Base-by-base conservation (phyloP, 2,888 invertebrate species). In the Ceramica pisi region DNA sequence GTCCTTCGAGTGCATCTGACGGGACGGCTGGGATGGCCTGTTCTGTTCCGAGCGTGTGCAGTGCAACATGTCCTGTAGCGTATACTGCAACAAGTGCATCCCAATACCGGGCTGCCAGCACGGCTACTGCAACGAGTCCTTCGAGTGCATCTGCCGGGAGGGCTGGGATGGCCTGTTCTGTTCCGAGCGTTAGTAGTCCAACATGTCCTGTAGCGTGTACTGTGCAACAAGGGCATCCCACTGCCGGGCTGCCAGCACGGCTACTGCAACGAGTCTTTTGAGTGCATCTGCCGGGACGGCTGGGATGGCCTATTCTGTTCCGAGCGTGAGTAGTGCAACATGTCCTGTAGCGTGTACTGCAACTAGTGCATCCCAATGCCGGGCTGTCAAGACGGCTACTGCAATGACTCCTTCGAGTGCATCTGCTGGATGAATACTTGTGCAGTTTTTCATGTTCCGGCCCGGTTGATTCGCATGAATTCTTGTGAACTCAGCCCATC, bases 141-240 rank as follows among this genome's bases (percentile, higher is more conserved):
- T 98, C 92, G 98, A 98, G 90, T 98, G 98, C 92, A 97, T 97
- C 89, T 98, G 98, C 91, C 97, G 97, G 68, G 97, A 97, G 53
- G 98, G 98, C 38, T 98, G 98, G 98, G 98, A 98, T 88, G 98
- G 98, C 56, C 96, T 98, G 69, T 98, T 98, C 94, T 98, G 98
- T 91, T 97, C 98, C 35, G 98, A 98, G 94, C 98, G 98, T 98
- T 93, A 97, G 75, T 71, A 26, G 35, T 26, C 2, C 4, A 26
- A 26, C 26, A 26, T 26, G 26, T 26, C 26, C 26, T 26, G 26
- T 26, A 26, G 26, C 26, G 4, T 26, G 4, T 26, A 2, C 46
- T 98, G 98, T 98, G 98, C 93, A 98, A 98, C 91, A 98, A 98
- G 92, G 98, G 98, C 91, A 98, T 98, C 67, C 97, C 98, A 0